Evolutionary conservation across 23 tunicate species (phyloP).

Genomic region (Styela clava): DNA sequence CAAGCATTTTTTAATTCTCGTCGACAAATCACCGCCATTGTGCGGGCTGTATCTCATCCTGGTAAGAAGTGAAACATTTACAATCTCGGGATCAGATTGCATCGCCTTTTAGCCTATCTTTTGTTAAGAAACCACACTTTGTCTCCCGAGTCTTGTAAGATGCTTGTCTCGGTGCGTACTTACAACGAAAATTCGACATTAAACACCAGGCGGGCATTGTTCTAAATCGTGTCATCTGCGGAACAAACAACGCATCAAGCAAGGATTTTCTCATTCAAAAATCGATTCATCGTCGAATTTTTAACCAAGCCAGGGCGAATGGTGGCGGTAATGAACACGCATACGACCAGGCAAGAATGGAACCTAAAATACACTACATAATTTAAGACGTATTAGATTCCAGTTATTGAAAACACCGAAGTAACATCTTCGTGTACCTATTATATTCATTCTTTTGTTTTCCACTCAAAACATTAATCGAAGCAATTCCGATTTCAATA

Average conservation of each 20-base stretch:
- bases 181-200: slow-evolving; percentile 26
- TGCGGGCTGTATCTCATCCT: background rate
- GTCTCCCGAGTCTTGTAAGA: slow-evolving; percentile 16
- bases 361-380: too few relatives aligned
- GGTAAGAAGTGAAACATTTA: background rate
- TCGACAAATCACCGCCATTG: slow-evolving; percentile 15
- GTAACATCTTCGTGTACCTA: slow-evolving; percentile 25
- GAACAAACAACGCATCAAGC: slow-evolving; percentile 2
- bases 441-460: background rate
- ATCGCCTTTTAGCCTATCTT: slow-evolving; percentile 11
- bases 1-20: slow-evolving; percentile 7
- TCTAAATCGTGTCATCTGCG: slow-evolving; percentile 7
- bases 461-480: background rate
- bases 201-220: slow-evolving; percentile 23
- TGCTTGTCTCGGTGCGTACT: slow-evolving; percentile 33
- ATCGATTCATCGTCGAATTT: background rate
- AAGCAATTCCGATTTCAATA: background rate
- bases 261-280: slow-evolving; percentile 1
- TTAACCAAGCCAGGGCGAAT: too few relatives aligned
- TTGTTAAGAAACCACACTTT: slow-evolving; percentile 11
- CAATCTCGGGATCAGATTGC: slow-evolving; percentile 14
- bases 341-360: too few relatives aligned
- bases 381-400: background rate
- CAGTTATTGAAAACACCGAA: background rate
- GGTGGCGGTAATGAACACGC: too few relatives aligned